A percentile compares a stretch with the other conserved stretches of the same genome.
Evolutionary conservation across 2,797 vertebrate species (phyloP).

Genomic region (Sebastes matsubarae): DNA sequence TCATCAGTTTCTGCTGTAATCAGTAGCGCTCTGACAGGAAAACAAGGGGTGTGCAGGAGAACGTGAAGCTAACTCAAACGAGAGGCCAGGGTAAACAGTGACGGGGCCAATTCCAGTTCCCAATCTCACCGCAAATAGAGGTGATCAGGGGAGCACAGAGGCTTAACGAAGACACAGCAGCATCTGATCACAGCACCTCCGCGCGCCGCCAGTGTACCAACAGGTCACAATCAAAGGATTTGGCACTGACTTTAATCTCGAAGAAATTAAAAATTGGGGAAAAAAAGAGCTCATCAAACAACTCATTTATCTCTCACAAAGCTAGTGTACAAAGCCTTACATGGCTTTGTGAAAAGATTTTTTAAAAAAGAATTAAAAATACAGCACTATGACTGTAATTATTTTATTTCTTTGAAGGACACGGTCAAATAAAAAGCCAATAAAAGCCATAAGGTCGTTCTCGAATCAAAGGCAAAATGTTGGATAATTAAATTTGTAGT

Average conservation of each 20-base stretch:
- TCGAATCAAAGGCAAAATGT: neutral
- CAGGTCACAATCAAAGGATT: slow-evolving; percentile 50
- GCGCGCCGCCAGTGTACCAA: slow-evolving; percentile 10
- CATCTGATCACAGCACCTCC: slow-evolving; percentile 61
- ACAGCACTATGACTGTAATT: neutral
- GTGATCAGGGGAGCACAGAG: slow-evolving; percentile 62
- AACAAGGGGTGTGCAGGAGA: slow-evolving; percentile 64
- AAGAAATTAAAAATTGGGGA: slow-evolving; percentile 24
- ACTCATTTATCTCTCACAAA: slow-evolving; percentile 40
- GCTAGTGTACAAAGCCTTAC: slow-evolving; percentile 13
- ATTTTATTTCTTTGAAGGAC: slow-evolving; percentile 19
- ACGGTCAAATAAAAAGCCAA: neutral
- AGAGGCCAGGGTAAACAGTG: slow-evolving; percentile 74
- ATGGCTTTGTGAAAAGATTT: slow-evolving; percentile 15
- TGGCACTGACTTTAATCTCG: slow-evolving; percentile 51
- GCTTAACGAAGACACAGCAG: slow-evolving; percentile 72
- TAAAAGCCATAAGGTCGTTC: neutral
- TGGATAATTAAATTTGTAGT: neutral
- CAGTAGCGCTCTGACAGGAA: slow-evolving; percentile 68
- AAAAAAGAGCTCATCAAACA: slow-evolving; percentile 48
- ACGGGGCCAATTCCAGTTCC: slow-evolving; percentile 74
- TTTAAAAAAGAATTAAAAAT: neutral
- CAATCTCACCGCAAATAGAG: slow-evolving; percentile 75
- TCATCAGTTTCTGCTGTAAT: slow-evolving; percentile 74
- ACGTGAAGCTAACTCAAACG: slow-evolving; percentile 71